Evolutionary conservation across 2,888 invertebrate genomes (phyloP).

Genomic region (Hipparchia semele): DNA sequence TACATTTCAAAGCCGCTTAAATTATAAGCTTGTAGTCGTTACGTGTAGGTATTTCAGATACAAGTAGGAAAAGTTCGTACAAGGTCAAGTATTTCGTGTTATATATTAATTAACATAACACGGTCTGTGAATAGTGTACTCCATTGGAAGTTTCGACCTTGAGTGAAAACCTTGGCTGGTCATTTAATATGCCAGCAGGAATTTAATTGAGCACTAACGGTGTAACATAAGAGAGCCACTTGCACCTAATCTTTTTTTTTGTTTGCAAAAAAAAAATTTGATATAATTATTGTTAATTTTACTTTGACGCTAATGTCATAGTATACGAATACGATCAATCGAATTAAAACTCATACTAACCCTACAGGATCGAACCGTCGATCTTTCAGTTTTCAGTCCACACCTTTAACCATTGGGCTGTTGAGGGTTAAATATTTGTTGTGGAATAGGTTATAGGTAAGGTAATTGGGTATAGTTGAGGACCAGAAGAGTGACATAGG

Average conservation of each 20-base stretch:
- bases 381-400: too few species aligned
- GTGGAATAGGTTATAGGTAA: not conserved
- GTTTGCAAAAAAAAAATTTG: too few species aligned
- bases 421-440: too few species aligned
- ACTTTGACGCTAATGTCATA: too few species aligned
- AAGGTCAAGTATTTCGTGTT: constrained; percentile 35
- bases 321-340: too few species aligned
- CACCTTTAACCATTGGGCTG: too few species aligned
- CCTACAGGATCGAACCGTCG: too few species aligned
- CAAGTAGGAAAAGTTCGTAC: constrained; percentile 18
- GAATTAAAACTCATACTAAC: too few species aligned
- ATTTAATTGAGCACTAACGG: constrained; percentile 19
- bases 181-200: constrained; percentile 17
- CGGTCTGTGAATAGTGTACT: constrained; percentile 27
- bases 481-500: too few species aligned
- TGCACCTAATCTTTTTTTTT: not conserved
- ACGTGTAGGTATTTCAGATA: constrained; percentile 8
- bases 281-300: too few species aligned
- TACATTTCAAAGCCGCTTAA: not conserved
- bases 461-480: too few species aligned
- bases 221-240: not conserved
- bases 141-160: constrained; percentile 34
- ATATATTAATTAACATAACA: constrained; percentile 40
- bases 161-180: constrained; percentile 20
- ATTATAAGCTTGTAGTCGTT: constrained; percentile 10